These are phyloP conservation scores for Ianthella basta DNA, from an alignment of 37 sponge, comb jelly and placozoan species.

Conservation along the genomic window DNA sequence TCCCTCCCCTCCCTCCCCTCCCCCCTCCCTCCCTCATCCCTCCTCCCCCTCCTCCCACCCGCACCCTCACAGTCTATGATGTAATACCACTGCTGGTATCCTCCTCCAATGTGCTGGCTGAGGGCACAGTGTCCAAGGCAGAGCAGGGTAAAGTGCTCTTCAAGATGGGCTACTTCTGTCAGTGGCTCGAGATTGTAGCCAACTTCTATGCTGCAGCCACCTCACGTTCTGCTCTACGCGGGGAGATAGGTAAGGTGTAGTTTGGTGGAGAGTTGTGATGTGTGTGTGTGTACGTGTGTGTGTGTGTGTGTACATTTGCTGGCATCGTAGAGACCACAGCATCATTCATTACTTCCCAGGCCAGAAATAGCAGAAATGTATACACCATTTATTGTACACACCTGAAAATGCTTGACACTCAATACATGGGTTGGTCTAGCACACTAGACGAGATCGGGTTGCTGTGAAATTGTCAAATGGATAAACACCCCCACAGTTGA, in stretches of 20 bases:
- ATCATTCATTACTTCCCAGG: too few species aligned
- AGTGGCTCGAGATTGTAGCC: conserved; percentile 88
- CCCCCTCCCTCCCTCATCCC: neutral
- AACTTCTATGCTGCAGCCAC: conserved; percentile 68
- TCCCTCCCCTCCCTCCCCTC: neutral
- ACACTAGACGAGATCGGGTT: too few species aligned
- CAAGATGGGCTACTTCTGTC: conserved; percentile 86
- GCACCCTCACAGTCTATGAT: conserved; percentile 55
- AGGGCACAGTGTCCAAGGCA: conserved; percentile 44
- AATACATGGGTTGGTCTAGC: too few species aligned
- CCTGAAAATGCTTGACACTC: too few species aligned
- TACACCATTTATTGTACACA: too few species aligned
- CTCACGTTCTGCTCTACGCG: neutral
- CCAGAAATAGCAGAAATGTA: too few species aligned
- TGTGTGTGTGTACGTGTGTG: neutral
- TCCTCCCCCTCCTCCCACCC: neutral
- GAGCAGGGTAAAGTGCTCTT: conserved; percentile 52
- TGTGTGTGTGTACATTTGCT: neutral
- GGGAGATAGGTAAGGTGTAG: conserved; percentile 1
- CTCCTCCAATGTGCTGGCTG: conserved; percentile 61
- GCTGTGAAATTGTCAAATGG: too few species aligned
- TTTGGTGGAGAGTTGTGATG: neutral
- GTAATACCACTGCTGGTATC: conserved; percentile 72
- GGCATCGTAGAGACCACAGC: too few species aligned
- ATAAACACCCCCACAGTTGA: too few species aligned